Evolutionary conservation across 2,113 vertebrate species (phyloP), one percentile per base, ranked within the genome.

Genomic region (Cervus canadensis): DNA sequence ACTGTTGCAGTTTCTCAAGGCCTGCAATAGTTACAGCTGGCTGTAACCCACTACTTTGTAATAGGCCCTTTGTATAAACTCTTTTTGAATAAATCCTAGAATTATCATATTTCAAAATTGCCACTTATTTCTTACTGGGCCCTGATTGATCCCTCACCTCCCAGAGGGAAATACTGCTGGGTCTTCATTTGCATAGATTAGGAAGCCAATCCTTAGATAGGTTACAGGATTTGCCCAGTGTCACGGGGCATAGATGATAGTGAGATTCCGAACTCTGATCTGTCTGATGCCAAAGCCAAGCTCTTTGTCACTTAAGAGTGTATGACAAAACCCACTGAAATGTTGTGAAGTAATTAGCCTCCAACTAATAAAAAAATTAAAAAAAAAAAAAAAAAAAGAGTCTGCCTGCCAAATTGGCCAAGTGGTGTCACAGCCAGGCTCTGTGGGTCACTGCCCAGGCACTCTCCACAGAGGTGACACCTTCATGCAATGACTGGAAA

Each of bases 121-220:
- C 64, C 43, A 6, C n/a, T 67, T 33, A 17, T 60, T 54, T 87
- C 56, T 43, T 64, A 19, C 89, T 56, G 81, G 90, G 25, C 12
- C 40, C 40, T 14, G 26, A 10, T 10, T n/a, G 25, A 28, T 40
- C 15, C 52, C 48, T 45, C 33, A 14, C 21, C 40, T 40, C 7
- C 5, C 6, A 0, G 1, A 71, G 23, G 23, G 1, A 17, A 14
- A 7, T 40, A 43, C 23, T 14, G 1, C 23, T 30, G n/a, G 50
- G 25, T 43, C 54, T n/a, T 17, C 0, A 30, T 74, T 28, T 6
- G 33, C 45, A 7, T 5, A 25, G 36, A 23, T 28, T 16, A 56
- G 60, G 45, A 89, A 79, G 54, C 19, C 57, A 59, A 0, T 9
- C 7, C 54, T 33, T 3, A 23, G 16, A 36, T 5, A 8, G 30